Conservation (phyloP, 2,888 invertebrate genomes). For the Scaptomyza caliginosa region DNA sequence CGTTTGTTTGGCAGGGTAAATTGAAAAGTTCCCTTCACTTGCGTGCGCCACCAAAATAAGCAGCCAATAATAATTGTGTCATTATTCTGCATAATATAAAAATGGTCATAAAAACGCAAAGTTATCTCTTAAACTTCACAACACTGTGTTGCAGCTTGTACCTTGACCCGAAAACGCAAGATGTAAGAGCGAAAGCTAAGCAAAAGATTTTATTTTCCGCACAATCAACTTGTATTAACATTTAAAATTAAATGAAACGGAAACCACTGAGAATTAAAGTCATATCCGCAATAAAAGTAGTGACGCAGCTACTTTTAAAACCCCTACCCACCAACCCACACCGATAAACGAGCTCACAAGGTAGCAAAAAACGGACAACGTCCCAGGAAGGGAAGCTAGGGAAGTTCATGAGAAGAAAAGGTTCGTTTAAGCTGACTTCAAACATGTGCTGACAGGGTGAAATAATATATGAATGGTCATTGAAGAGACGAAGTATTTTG, state of each 20-base stretch:
- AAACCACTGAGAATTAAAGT: conserved; percentile 60
- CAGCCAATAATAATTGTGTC: conserved; percentile 70
- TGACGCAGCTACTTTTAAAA: conserved; percentile 40
- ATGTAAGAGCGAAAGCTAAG: conserved; percentile 6
- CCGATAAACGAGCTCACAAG: conserved; percentile 8
- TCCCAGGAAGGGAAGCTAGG: conserved; percentile 11
- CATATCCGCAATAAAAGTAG: conserved; percentile 63
- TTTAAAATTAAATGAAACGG: conserved; percentile 61
- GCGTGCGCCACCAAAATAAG: conserved; percentile 42
- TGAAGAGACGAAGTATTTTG: not conserved
- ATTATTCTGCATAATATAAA: conserved; percentile 58
- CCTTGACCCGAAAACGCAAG: conserved; percentile 22
- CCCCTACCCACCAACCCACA: too few species aligned
- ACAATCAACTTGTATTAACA: conserved; percentile 65
- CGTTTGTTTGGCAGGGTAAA: conserved; percentile 60
- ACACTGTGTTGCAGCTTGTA: conserved; percentile 13
- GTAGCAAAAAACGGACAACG: conserved; percentile 10
- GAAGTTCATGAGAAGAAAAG: not conserved
- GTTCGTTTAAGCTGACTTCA: conserved; percentile 9
- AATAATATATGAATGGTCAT: conserved; percentile 15
- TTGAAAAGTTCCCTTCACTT: conserved; percentile 68
- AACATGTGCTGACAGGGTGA: conserved; percentile 20
- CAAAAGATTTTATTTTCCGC: conserved; percentile 61
- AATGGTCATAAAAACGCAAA: conserved; percentile 57
- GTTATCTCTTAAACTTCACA: conserved; percentile 57